A percentile compares a stretch with the other conserved stretches of the same genome.
phyloP scores from a whole-genome alignment of 1,140 invertebrate genomes.

The Cephus cinctus region DNA sequence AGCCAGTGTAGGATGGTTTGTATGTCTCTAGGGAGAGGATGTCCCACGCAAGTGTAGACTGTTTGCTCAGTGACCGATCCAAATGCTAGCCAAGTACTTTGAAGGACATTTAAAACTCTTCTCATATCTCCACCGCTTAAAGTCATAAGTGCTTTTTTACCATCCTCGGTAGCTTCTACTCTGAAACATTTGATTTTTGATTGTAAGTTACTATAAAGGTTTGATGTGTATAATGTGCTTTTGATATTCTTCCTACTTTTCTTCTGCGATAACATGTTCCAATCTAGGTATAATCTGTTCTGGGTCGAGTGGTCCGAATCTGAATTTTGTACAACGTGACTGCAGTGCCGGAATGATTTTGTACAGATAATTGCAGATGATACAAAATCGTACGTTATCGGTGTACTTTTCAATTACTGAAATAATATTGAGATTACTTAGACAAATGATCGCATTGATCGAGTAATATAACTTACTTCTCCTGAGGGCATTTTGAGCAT shows the following conservation, averaged over 20 bases:
- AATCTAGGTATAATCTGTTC: constrained; percentile 90
- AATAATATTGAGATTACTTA: constrained; percentile 32
- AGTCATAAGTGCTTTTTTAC: constrained; percentile 85
- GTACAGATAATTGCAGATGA: constrained; percentile 98
- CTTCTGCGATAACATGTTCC: constrained; percentile 79
- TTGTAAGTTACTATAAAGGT: not conserved
- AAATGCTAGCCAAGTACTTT: constrained; percentile 87
- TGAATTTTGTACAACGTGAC: constrained; percentile 95
- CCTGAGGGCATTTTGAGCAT: constrained; percentile 97
- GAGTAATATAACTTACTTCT: constrained; percentile 71
- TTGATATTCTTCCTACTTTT: constrained; percentile 66
- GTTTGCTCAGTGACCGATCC: constrained; percentile 85
- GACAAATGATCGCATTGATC: constrained; percentile 13
- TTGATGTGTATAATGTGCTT: constrained; percentile 1
- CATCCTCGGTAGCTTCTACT: constrained; percentile 84
- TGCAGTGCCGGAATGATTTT: constrained; percentile 99
- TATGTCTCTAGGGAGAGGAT: constrained; percentile 89
- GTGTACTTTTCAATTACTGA: constrained; percentile 98
- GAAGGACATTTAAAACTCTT: constrained; percentile 92
- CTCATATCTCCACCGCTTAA: constrained; percentile 98
- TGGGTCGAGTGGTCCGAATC: constrained; percentile 87
- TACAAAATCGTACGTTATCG: constrained; percentile 96
- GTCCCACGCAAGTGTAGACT: constrained; percentile 96
- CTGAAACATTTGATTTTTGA: constrained; percentile 56
- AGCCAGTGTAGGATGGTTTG: constrained; percentile 86